These are phyloP conservation scores for Amphiura filiformis DNA, from an alignment of 35 echinoderm and acorn worm genomes.

Conservation along the genomic window DNA sequence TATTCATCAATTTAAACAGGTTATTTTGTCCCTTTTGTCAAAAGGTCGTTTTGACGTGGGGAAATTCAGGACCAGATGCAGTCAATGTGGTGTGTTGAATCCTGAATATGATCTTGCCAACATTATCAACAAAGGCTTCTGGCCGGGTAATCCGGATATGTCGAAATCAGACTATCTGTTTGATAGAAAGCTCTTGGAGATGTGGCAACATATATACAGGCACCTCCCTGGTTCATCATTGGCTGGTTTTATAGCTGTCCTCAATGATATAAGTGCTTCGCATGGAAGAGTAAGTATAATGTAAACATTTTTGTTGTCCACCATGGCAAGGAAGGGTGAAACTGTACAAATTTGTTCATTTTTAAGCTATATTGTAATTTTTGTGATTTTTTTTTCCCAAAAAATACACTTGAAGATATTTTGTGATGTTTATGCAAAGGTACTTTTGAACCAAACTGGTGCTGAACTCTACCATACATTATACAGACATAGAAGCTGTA, in stretches of 20 bases:
- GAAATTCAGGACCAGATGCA: not conserved
- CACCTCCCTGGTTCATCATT: not conserved
- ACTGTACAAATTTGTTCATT: no score
- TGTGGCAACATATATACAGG: not conserved
- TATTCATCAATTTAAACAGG: no score
- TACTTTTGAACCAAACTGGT: no score
- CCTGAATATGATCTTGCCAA: not conserved
- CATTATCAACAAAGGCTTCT: not conserved
- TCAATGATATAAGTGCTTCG: not conserved
- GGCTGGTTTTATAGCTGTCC: not conserved
- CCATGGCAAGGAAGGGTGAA: no score
- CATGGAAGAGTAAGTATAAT: not conserved
- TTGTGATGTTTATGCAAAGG: no score
- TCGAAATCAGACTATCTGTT: not conserved
- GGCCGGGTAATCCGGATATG: constrained; percentile 6
- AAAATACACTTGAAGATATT: no score
- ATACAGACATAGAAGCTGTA: no score
- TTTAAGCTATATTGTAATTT: no score
- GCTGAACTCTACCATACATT: no score
- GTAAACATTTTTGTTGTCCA: no score
- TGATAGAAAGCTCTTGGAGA: not conserved
- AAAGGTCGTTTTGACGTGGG: not conserved
- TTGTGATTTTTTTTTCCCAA: no score
- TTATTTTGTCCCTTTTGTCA: no score
- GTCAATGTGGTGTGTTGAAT: not conserved